Percentiles rank a stretch among this genome's conserved stretches.
Conservation (phyloP, 2,888 invertebrate genomes). For the Synergus laeviventris region DNA sequence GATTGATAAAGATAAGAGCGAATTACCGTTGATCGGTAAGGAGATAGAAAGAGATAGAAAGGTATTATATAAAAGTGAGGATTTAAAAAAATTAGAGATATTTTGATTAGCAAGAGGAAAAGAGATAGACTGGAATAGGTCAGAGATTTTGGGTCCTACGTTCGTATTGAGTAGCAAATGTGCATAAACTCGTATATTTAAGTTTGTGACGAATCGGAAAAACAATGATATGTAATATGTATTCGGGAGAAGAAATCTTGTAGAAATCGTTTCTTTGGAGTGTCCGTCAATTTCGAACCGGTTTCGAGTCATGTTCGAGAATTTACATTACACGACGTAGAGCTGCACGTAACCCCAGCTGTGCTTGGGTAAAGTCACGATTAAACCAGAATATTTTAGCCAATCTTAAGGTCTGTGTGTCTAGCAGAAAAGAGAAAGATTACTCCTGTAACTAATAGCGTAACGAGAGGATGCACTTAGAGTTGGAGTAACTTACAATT, state of each 20-base stretch:
- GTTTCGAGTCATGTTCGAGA: slow-evolving; percentile 41
- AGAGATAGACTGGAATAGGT: not conserved
- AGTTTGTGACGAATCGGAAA: not conserved
- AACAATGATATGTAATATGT: slow-evolving; percentile 1
- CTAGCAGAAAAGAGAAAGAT: slow-evolving; percentile 33
- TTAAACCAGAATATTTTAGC: slow-evolving; percentile 39
- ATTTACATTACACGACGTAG: slow-evolving; percentile 38
- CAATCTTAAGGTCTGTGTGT: slow-evolving; percentile 32
- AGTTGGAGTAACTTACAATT: slow-evolving; percentile 6
- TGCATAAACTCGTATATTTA: not conserved
- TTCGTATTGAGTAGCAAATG: not conserved
- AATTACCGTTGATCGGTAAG: too few relatives aligned
- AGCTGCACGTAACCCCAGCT: slow-evolving; percentile 32
- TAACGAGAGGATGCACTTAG: slow-evolving; percentile 35
- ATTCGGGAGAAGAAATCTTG: slow-evolving; percentile 25
- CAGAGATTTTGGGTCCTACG: too few relatives aligned
- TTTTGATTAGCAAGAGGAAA: too few relatives aligned
- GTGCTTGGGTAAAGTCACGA: slow-evolving; percentile 31
- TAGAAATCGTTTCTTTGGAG: slow-evolving; percentile 24
- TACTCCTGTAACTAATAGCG: slow-evolving; percentile 37
- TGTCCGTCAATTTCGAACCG: slow-evolving; percentile 41
- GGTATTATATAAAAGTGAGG: too few relatives aligned
- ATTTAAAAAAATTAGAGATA: too few relatives aligned
- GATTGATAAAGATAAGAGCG: too few relatives aligned
- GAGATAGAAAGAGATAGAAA: too few relatives aligned